Evolutionary conservation across 2,888 invertebrate species (phyloP).

Genomic region (Crioceris asparagi): DNA sequence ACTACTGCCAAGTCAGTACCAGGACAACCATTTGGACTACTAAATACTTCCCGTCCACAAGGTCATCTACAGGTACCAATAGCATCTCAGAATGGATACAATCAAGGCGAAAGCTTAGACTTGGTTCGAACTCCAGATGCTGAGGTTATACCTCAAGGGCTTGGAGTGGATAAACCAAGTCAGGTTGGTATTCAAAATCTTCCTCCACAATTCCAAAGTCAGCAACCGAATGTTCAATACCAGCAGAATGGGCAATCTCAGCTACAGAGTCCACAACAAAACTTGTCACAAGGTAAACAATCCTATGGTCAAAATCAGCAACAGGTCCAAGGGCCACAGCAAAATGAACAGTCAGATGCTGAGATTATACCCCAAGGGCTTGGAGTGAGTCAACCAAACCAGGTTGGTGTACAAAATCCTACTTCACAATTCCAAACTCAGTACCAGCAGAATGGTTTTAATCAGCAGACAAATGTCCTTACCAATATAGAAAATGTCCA

Average conservation of each 20-base stretch:
- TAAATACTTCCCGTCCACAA: constrained; percentile 8
- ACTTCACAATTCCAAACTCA: not conserved
- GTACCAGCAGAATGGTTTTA: not conserved
- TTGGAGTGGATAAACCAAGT: not conserved
- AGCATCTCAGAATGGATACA: no score
- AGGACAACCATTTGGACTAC: constrained; percentile 25
- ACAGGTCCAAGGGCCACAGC: no score
- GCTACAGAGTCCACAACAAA: no score
- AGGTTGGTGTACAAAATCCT: not conserved
- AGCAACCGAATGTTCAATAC: not conserved
- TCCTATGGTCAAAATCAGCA: no score
- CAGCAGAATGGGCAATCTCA: no score
- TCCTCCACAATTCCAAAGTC: not conserved
- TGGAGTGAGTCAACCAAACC: not conserved
- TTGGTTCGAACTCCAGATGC: constrained; percentile 1
- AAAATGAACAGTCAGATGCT: not conserved
- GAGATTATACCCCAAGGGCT: not conserved
- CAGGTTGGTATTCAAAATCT: not conserved
- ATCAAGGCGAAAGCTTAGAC: not conserved
- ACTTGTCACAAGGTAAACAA: no score
- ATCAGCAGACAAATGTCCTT: no score
- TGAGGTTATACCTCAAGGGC: constrained; percentile 4
- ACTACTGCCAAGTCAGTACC: constrained; percentile 38
- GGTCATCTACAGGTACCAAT: no score
- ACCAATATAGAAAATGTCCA: no score